A percentile compares a stretch with the other conserved stretches of the same genome.
Evolutionary conservation across 2,888 invertebrate genomes (phyloP).

Genomic region (Ypsolopha scabrella): DNA sequence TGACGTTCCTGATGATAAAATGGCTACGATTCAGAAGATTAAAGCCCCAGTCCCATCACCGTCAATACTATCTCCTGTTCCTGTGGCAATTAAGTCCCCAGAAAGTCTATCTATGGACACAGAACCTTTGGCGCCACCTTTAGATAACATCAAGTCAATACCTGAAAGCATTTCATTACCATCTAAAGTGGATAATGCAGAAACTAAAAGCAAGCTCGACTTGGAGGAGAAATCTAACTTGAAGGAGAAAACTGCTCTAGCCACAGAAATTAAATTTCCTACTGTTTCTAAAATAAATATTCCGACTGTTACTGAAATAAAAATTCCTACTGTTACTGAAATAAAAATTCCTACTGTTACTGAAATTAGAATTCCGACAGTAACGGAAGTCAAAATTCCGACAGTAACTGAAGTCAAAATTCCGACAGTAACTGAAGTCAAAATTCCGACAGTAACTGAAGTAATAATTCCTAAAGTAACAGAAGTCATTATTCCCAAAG

Average conservation of each 20-base stretch:
- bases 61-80: constrained; percentile 6
- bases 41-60: constrained; percentile 34
- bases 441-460: neutral
- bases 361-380: too few species aligned
- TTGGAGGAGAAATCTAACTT: too few species aligned
- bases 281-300: too few species aligned
- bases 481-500: neutral
- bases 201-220: neutral
- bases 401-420: neutral
- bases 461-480: too few species aligned
- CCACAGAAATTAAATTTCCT: too few species aligned
- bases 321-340: too few species aligned
- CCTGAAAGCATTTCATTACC: constrained; percentile 31
- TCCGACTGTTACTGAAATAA: too few species aligned
- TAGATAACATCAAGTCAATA: constrained; percentile 33
- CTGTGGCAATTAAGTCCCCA: constrained; percentile 27
- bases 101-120: constrained; percentile 36
- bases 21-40: constrained; percentile 43
- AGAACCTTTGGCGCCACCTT: constrained; percentile 42
- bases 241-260: too few species aligned
- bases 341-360: too few species aligned
- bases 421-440: neutral
- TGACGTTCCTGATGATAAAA: constrained; percentile 36
- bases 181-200: constrained; percentile 26
- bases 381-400: neutral